These are phyloP conservation scores for Melieria picta DNA, from an alignment of 2,888 invertebrate genomes.

Conservation along the genomic window DNA sequence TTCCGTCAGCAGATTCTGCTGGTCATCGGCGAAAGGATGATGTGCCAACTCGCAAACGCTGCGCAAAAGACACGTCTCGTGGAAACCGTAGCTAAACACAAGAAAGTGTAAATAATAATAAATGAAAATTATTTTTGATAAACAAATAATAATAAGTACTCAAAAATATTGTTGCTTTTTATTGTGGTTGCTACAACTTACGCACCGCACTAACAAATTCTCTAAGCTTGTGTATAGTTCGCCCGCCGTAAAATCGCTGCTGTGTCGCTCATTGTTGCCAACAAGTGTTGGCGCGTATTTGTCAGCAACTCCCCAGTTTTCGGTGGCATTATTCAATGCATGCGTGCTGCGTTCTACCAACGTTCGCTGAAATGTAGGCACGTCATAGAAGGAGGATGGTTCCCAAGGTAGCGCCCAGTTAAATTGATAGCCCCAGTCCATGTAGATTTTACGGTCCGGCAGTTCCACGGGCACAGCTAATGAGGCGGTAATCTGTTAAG, in stretches of 20 bases:
- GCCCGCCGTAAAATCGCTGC: conserved; percentile 62
- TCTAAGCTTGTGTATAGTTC: conserved; percentile 61
- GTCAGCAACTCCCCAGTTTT: conserved; percentile 29
- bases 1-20: conserved; percentile 73
- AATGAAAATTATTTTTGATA: too few species aligned
- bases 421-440: conserved; percentile 64
- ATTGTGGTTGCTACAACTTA: too few species aligned
- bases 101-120: too few species aligned
- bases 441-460: conserved; percentile 52
- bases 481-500: conserved; percentile 47
- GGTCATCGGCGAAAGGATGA: conserved; percentile 69
- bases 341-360: conserved; percentile 12
- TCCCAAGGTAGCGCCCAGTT: conserved; percentile 60
- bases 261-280: conserved; percentile 45
- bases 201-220: conserved; percentile 49
- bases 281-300: neutral
- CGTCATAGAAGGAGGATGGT: conserved; percentile 54
- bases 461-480: conserved; percentile 50
- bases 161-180: neutral
- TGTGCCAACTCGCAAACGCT: conserved; percentile 76
- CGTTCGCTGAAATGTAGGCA: conserved; percentile 51
- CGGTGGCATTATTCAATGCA: conserved; percentile 34
- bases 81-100: conserved; percentile 71
- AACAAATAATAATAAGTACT: too few species aligned
- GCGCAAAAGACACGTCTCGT: conserved; percentile 75